A percentile compares a stretch with the other conserved stretches of the same genome.
Conservation (phyloP, 2,888 invertebrate genomes). For the Epiblema foenella region DNA sequence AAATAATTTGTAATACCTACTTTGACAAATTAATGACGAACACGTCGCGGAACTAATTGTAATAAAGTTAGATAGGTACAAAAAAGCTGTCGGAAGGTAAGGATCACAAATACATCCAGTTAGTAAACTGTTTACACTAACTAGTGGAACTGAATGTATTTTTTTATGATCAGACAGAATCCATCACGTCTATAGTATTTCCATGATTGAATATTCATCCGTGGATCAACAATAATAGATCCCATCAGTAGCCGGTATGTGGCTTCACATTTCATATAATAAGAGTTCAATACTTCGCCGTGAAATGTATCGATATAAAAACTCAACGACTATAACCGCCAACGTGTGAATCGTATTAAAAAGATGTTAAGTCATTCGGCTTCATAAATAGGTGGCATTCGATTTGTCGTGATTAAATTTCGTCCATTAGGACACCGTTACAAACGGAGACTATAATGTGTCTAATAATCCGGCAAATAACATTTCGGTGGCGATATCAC, state of each 20-base stretch:
- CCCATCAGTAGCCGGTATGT: conserved; percentile 81
- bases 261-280: conserved; percentile 84
- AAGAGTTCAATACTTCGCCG: conserved; percentile 83
- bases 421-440: conserved; percentile 82
- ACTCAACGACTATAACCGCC: conserved; percentile 84
- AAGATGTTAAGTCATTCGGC: conserved; percentile 83
- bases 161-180: conserved; percentile 66
- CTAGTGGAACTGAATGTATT: conserved; percentile 63
- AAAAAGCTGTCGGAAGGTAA: neutral
- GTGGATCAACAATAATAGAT: conserved; percentile 83
- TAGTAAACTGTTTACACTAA: conserved; percentile 40
- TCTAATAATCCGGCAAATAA: conserved; percentile 76
- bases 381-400: conserved; percentile 85
- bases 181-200: conserved; percentile 70
- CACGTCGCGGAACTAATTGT: neutral
- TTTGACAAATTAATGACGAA: neutral
- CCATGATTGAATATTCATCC: conserved; percentile 83
- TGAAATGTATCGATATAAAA: conserved; percentile 84
- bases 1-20: neutral
- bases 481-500: conserved; percentile 68
- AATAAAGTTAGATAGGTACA: neutral
- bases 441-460: conserved; percentile 65
- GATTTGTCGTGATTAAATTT: conserved; percentile 85
- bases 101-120: conserved; percentile 25
- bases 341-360: conserved; percentile 86